Evolutionary conservation across 2,888 invertebrate species (phyloP).

Genomic region (Dynastes maya): DNA sequence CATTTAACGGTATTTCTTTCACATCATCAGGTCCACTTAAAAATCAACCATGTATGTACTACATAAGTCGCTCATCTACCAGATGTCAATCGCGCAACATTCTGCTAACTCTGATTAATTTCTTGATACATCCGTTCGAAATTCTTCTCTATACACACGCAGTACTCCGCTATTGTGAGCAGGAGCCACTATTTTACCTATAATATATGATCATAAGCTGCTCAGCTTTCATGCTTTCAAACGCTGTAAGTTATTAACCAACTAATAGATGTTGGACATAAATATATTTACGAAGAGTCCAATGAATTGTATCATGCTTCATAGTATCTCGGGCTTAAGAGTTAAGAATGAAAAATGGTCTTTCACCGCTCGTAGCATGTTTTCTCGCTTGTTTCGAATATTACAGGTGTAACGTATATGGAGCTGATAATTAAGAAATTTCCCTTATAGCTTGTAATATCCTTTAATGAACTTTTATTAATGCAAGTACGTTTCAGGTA

Average conservation of each 20-base stretch:
- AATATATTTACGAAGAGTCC: neutral
- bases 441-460: neutral
- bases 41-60: neutral
- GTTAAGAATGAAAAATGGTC: neutral
- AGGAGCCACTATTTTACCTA: neutral
- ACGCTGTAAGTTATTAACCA: neutral
- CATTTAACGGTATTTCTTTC: constrained; percentile 6
- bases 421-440: constrained; percentile 2
- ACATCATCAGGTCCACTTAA: neutral
- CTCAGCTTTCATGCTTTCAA: neutral
- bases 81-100: constrained; percentile 5
- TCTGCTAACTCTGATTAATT: constrained; percentile 4
- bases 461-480: constrained; percentile 11
- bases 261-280: neutral
- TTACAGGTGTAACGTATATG: neutral
- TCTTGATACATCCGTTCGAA: neutral
- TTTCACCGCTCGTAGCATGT: neutral
- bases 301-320: neutral
- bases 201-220: neutral
- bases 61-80: constrained; percentile 5
- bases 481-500: neutral
- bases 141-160: neutral
- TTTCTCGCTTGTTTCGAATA: neutral
- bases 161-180: neutral
- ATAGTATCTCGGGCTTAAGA: neutral